Percentiles rank a stretch among this genome's conserved stretches.
These are phyloP conservation scores for Bovichtus diacanthus DNA, from an alignment of 2,797 vertebrate genomes.

Conservation along the genomic window DNA sequence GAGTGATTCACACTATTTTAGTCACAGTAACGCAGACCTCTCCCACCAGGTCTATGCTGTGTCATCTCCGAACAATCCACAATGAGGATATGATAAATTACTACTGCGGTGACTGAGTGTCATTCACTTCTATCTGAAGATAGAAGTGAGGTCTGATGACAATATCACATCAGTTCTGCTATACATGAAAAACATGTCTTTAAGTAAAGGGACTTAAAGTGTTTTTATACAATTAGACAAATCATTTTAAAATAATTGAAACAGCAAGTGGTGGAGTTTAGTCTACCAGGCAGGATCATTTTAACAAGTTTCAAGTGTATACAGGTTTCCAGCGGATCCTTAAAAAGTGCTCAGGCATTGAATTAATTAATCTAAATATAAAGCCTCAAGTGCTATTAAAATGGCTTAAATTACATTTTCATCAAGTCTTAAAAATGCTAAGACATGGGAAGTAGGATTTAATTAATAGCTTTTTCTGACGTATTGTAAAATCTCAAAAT, in stretches of 20 bases:
- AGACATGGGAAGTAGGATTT: no score
- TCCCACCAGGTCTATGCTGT: conserved; percentile 33
- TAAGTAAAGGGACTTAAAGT: neutral
- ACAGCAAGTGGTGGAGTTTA: neutral
- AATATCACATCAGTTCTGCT: neutral
- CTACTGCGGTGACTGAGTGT: conserved; percentile 8
- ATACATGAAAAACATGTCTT: neutral
- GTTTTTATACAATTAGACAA: neutral
- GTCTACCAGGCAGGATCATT: neutral
- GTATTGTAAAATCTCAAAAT: no score
- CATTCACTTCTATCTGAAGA: conserved; percentile 20
- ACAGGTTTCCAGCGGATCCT: no score
- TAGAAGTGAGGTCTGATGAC: neutral
- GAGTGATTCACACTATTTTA: conserved; percentile 64
- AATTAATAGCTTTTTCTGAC: no score
- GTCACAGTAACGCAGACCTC: conserved; percentile 43
- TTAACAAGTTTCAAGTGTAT: no score
- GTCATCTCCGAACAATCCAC: conserved; percentile 30
- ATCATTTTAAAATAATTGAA: neutral
- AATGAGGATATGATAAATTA: conserved; percentile 12
- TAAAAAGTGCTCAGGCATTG: no score
- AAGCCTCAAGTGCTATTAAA: no score
- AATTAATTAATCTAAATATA: no score
- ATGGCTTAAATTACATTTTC: no score
- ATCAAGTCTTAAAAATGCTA: no score